Conservation (phyloP, 2,888 invertebrate species). For the Agonum fuliginosum region DNA sequence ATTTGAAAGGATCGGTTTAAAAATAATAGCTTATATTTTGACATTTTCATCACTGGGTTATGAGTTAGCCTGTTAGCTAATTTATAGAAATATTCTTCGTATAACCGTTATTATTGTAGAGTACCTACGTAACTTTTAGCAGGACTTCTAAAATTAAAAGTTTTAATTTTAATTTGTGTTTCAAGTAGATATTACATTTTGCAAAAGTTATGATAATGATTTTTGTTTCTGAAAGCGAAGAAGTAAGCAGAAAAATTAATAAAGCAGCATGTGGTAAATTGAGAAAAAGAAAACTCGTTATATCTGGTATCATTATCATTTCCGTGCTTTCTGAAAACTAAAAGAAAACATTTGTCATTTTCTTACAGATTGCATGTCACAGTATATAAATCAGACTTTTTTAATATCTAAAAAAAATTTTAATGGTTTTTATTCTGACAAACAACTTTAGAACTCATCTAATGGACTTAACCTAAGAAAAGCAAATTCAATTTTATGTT, state of each 20-base stretch:
- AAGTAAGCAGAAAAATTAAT: constrained; percentile 2
- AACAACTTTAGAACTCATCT: background rate
- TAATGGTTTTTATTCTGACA: constrained; percentile 11
- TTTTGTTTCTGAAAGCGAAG: background rate
- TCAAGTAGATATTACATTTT: background rate
- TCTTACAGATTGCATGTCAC: constrained; percentile 40
- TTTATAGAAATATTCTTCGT: no score
- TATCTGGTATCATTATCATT: constrained; percentile 19
- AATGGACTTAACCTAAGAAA: background rate
- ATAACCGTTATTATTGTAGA: no score
- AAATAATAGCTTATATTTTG: no score
- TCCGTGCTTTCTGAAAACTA: constrained; percentile 33
- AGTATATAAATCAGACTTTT: constrained; percentile 30
- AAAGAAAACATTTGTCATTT: constrained; percentile 47
- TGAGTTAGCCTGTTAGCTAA: no score
- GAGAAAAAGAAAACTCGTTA: constrained; percentile 25
- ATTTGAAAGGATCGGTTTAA: no score
- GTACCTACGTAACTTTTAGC: no score
- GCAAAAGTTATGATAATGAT: background rate
- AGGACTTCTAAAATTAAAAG: no score
- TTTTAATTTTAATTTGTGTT: background rate
- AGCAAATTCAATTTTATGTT: background rate
- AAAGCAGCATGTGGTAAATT: constrained; percentile 13
- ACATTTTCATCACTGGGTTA: no score
- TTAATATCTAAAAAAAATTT: constrained; percentile 11